These are phyloP conservation scores for Hydriomena furcata DNA, from an alignment of 2,888 invertebrate species.

Conservation along the genomic window DNA sequence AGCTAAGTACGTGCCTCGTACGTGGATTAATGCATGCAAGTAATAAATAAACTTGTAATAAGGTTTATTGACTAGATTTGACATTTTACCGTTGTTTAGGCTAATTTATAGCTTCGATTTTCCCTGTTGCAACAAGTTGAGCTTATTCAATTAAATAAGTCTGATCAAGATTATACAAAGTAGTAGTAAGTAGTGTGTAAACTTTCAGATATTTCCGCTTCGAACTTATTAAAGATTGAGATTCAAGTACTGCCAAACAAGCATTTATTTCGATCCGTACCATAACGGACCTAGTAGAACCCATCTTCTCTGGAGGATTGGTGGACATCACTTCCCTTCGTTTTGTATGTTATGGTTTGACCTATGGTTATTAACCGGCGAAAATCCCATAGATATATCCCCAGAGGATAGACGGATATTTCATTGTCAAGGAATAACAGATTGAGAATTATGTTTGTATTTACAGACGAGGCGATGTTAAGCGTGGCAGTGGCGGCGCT, in stretches of 20 bases:
- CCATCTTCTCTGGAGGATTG: no score
- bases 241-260: no score
- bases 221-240: no score
- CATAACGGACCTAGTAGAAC: no score
- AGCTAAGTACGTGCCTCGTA: slow-evolving; percentile 19
- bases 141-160: slow-evolving; percentile 6
- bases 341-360: no score
- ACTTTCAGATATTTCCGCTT: no score
- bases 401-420: no score
- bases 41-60: slow-evolving; percentile 35
- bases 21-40: slow-evolving; percentile 30
- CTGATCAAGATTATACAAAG: not conserved
- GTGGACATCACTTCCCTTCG: no score
- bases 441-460: slow-evolving; percentile 5
- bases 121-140: slow-evolving; percentile 18
- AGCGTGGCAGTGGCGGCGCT: slow-evolving; percentile 70
- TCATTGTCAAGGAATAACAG: no score
- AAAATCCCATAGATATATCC: no score
- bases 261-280: no score
- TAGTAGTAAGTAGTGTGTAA: not conserved
- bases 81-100: slow-evolving; percentile 35
- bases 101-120: slow-evolving; percentile 29
- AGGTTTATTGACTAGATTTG: slow-evolving; percentile 36
- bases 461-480: slow-evolving; percentile 76
- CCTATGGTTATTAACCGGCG: no score